These are phyloP conservation scores for Zosterops lateralis DNA, from an alignment of 2,113 vertebrate genomes.

Conservation along the genomic window DNA sequence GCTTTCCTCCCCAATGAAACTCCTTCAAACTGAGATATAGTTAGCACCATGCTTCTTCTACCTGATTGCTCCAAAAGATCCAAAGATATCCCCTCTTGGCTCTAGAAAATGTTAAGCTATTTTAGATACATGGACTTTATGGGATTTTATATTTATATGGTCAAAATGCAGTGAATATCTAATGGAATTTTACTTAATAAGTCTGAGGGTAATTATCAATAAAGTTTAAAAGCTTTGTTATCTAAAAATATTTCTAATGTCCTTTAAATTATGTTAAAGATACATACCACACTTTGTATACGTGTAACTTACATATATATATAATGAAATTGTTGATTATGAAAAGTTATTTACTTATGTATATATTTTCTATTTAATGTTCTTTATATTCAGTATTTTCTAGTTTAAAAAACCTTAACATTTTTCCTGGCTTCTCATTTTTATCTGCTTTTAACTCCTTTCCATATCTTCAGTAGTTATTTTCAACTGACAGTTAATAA, in stretches of 20 bases:
- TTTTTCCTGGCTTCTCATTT: neutral
- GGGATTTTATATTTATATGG: neutral
- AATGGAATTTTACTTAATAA: neutral
- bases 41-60: neutral
- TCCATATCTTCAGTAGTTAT: neutral
- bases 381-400: neutral
- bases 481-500: neutral
- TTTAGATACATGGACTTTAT: neutral
- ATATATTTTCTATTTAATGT: neutral
- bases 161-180: neutral
- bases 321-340: neutral
- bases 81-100: neutral
- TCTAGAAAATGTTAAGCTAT: neutral
- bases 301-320: neutral
- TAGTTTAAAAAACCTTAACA: neutral
- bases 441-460: neutral
- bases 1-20: neutral
- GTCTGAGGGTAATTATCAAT: neutral
- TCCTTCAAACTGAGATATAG: neutral
- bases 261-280: neutral
- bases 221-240: neutral
- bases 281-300: neutral
- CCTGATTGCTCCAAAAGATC: neutral
- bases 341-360: neutral
- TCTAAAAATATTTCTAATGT: neutral